phyloP scores from a whole-genome alignment of 2,888 invertebrate species.

The Netelia fuscicornis region DNA sequence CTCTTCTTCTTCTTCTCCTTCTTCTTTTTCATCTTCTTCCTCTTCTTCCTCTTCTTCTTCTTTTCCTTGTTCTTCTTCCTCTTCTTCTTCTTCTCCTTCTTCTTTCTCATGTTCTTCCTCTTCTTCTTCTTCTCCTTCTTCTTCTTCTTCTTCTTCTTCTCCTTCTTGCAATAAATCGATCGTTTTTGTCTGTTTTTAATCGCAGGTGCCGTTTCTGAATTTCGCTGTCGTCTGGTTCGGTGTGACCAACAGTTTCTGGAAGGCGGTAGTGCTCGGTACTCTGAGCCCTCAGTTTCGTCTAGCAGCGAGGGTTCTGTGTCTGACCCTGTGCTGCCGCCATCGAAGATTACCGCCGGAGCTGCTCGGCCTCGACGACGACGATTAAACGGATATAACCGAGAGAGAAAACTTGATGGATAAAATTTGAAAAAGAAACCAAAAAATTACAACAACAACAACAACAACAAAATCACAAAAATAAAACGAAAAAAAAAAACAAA shows the following conservation, averaged over 20 bases:
- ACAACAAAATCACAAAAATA: slow-evolving; percentile 36
- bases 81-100: too few relatives aligned
- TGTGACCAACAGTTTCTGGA: slow-evolving; percentile 97
- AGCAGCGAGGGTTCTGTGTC: slow-evolving; percentile 94
- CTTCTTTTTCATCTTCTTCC: too few relatives aligned
- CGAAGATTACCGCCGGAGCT: slow-evolving; percentile 94
- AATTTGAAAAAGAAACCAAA: slow-evolving; percentile 57
- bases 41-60: too few relatives aligned
- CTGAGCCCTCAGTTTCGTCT: slow-evolving; percentile 97
- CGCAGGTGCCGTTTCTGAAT: slow-evolving; percentile 93
- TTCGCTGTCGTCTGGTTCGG: slow-evolving; percentile 98
- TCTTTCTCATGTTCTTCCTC: too few relatives aligned
- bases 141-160: too few relatives aligned
- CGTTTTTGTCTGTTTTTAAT: slow-evolving; percentile 23
- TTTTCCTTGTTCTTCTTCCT: too few relatives aligned
- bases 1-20: too few relatives aligned
- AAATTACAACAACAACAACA: slow-evolving; percentile 44
- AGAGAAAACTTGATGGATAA: slow-evolving; percentile 64
- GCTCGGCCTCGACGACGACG: slow-evolving; percentile 94
- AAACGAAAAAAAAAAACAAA: slow-evolving; percentile 32
- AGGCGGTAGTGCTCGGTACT: slow-evolving; percentile 94
- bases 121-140: not conserved
- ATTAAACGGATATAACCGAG: slow-evolving; percentile 85
- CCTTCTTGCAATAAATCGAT: not conserved
- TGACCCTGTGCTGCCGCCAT: slow-evolving; percentile 95